Base-by-base conservation (phyloP, 1,140 invertebrate genomes). In the Archegozetes longisetosus region DNA sequence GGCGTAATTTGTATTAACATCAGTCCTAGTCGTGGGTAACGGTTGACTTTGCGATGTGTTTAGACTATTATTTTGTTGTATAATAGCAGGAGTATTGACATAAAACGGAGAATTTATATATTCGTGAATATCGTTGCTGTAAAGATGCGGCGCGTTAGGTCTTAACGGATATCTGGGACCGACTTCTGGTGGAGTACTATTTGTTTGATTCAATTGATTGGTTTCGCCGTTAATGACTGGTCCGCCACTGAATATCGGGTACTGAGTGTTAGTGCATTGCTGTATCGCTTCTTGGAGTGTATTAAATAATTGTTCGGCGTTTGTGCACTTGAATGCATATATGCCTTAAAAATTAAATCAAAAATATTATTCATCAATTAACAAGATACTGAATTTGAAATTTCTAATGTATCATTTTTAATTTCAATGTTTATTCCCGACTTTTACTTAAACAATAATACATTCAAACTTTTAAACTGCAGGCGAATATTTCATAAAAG, bases 231-330 rank as follows among this genome's bases (percentile, higher is more conserved):
- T n/a, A n/a, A n/a, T n/a, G n/a, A n/a, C n/a, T n/a, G n/a, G n/a
- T n/a, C n/a, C n/a, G 32, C 6, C 6, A 29, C 22, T 29, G n/a
- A 23, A 4, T 40, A 17, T 51, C 20, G 55, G 55, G 3, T 17
- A n/a, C 4, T 2, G 57, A 3, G 20, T 40, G 17, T 24, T 23
- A 49, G 9, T 57, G 28, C 28, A 46, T 6, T 17, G 52, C 70
- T 87, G 84, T 66, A 93, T 88, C 70, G 84, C 82, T 60, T 83
- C 82, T 73, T 94, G 88, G 29, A 95, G 78, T 64, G 85, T 77
- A 67, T 87, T 85, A 72, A 97, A 97, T n/a, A 98, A 76, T 60
- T 83, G 75, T 67, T 92, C 87, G 26, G 94, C 92, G 70, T 85
- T 79, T 52, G 80, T 77, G 71, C 91, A 95, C 67, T 84, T 84